These are phyloP conservation scores for Herpetotheres cachinnans DNA, from an alignment of 2,113 vertebrate genomes.

Conservation along the genomic window DNA sequence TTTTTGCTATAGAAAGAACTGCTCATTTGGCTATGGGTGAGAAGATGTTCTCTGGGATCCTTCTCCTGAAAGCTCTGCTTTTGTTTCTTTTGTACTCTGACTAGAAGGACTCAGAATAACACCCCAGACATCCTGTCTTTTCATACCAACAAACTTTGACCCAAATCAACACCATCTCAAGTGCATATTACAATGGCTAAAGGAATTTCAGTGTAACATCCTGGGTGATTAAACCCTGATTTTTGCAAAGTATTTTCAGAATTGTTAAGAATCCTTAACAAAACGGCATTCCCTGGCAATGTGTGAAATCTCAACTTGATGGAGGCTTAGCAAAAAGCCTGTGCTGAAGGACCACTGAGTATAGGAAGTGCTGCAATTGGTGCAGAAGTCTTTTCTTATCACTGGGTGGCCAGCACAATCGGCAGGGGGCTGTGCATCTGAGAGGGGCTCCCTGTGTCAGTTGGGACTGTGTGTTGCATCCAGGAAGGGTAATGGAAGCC, in stretches of 20 bases:
- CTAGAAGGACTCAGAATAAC: not conserved
- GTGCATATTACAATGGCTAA: not conserved
- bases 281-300: not conserved
- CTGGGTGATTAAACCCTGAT: not conserved
- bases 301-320: not conserved
- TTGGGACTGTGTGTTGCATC: not conserved
- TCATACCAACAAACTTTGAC: too few relatives aligned
- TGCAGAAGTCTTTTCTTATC: not conserved
- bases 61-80: not conserved
- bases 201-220: not conserved
- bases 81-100: not conserved
- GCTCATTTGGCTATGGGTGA: not conserved
- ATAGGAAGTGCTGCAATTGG: not conserved
- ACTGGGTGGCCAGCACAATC: fast-evolving
- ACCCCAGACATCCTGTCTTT: too few relatives aligned
- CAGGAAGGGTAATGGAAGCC: not conserved
- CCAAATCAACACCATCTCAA: not conserved
- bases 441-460: not conserved
- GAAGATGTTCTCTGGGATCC: not conserved
- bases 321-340: not conserved
- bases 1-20: not conserved
- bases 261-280: not conserved
- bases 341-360: not conserved
- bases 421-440: not conserved
- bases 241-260: not conserved